Percentiles rank a stretch among this genome's conserved stretches.
Evolutionary conservation across 1,140 invertebrate species (phyloP).

Genomic region (Lepidostoma basale): DNA sequence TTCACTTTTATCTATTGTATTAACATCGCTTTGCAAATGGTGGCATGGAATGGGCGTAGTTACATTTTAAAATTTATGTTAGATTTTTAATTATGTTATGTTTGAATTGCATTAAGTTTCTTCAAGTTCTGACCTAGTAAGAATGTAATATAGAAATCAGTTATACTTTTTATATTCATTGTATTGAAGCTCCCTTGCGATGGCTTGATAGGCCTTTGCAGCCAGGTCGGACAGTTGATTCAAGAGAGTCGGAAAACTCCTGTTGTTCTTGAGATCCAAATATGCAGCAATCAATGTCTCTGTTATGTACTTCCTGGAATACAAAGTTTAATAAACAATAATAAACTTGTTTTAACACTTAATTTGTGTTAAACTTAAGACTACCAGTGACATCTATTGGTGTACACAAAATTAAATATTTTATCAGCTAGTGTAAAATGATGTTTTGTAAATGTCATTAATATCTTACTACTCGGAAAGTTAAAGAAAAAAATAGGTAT

Average conservation of each 20-base stretch:
- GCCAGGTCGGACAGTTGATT: constrained; percentile 15
- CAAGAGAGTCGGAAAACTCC: constrained; percentile 8
- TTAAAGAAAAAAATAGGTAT: background rate
- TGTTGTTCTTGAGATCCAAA: constrained; percentile 26
- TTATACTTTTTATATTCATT: background rate
- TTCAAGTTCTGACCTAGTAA: background rate
- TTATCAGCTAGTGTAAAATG: background rate
- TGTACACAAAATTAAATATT: background rate
- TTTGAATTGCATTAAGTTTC: background rate
- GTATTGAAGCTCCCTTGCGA: constrained; percentile 11
- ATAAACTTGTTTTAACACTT: too few relatives aligned
- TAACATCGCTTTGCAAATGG: too few relatives aligned
- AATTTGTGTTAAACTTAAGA: background rate
- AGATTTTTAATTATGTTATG: background rate
- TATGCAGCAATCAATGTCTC: constrained; percentile 11
- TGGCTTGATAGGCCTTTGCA: constrained; percentile 5
- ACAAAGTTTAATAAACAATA: background rate
- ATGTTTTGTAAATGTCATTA: too few relatives aligned
- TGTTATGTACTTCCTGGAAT: constrained; percentile 23
- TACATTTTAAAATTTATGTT: background rate
- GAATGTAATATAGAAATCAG: background rate
- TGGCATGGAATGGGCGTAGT: too few relatives aligned
- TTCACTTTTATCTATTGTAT: too few relatives aligned
- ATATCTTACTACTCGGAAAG: too few relatives aligned
- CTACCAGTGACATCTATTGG: too few relatives aligned